Evolutionary conservation across 2,888 invertebrate species (phyloP), one percentile per base, ranked within the genome.

Genomic region (Standfussiana lucernea): DNA sequence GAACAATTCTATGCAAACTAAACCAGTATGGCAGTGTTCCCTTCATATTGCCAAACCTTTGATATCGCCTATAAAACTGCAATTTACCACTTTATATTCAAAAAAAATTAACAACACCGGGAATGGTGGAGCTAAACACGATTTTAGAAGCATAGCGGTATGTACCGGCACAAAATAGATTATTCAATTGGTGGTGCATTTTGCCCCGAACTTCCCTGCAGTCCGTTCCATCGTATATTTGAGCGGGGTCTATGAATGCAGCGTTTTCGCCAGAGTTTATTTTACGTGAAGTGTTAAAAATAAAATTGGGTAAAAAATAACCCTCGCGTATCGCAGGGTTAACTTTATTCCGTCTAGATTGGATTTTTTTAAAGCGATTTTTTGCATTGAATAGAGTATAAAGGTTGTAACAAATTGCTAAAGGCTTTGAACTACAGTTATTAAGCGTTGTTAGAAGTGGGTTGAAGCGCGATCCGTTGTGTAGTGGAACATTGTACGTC

Each of bases 121-220:
- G 42, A 50, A 28, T 47, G 13, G 71, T 62, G 42, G 18, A 69
- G 80, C 62, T 84, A 62, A 82, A 84, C 66, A 62, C 42, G 37
- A 74, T 40, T 84, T 75, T 77, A 77, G 62, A 37, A 64, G 61
- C 47, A 72, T 74, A 77, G 53, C 21, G 69, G 53, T 76, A 76
- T 64, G 79, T 86, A 91, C 89, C 65, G 21, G 78, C 86, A 80
- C 80, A 86, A 92, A 93, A 94, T 93, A 92, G 92, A 93, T 94
- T 94, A 94, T 95, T 94, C 93, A 94, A 94, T 94, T 91, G 93
- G 89, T 88, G 92, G 90, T 88, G 91, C 92, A 92, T 89, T 94
- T 93, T 93, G 90, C 85, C 89, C 78, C 67, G 75, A 73, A 72
- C 86, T 80, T 82, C 88, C 86, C 83, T 85, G 83, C 77, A 77